phyloP scores from a whole-genome alignment of 2,797 vertebrate species.

The Hozukius guyotensis region DNA sequence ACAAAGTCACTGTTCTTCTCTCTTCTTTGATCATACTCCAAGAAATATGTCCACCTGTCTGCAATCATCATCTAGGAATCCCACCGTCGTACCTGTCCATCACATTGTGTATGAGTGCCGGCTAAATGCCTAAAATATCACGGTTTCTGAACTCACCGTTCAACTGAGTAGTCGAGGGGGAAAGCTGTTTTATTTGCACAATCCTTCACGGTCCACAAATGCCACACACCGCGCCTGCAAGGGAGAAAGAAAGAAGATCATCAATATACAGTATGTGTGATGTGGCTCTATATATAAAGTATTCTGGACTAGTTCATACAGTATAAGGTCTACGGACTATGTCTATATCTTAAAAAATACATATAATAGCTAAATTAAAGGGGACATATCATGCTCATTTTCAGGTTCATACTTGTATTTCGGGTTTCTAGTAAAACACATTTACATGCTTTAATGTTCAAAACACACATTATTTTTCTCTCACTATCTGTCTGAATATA shows the following conservation, averaged over 20 bases:
- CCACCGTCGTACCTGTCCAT: not conserved
- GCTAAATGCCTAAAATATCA: not conserved
- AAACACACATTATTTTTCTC: too few species aligned
- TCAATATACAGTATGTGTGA: not conserved
- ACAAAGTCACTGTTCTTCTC: too few species aligned
- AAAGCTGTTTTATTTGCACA: conserved; percentile 13
- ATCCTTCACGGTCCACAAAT: conserved; percentile 18
- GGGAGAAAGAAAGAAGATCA: not conserved
- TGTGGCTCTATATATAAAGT: not conserved
- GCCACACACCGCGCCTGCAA: conserved; percentile 38
- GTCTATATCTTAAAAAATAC: not conserved
- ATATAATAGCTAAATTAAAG: not conserved
- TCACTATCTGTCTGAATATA: too few species aligned
- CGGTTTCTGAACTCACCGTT: conserved; percentile 65
- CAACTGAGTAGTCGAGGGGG: not conserved
- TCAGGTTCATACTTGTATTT: not conserved
- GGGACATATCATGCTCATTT: not conserved
- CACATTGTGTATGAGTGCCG: not conserved
- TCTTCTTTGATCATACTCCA: not conserved
- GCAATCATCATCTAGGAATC: not conserved
- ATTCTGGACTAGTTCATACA: not conserved
- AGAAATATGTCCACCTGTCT: not conserved
- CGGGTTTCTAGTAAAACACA: not conserved
- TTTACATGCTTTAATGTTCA: not conserved
- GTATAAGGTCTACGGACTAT: not conserved